These are phyloP conservation scores for Amblyjoppa proteus DNA, from an alignment of 2,888 invertebrate species.

Conservation along the genomic window DNA sequence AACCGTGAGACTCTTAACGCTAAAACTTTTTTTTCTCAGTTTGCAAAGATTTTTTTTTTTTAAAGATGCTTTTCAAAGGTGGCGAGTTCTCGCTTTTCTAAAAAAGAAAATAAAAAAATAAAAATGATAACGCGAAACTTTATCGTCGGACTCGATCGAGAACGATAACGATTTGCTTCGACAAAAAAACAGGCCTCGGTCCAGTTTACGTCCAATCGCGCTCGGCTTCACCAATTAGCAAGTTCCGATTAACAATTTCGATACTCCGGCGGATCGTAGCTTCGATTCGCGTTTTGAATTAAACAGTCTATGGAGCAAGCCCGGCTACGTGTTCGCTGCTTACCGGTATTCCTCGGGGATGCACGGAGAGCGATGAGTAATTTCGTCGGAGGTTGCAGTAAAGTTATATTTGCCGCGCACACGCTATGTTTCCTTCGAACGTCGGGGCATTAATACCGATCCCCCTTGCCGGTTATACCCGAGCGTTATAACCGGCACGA, in stretches of 20 bases:
- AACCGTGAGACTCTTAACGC: background rate
- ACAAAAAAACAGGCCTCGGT: too few relatives aligned
- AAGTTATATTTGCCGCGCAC: constrained; percentile 52
- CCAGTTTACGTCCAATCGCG: too few relatives aligned
- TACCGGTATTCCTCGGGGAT: background rate
- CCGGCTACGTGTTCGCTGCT: background rate
- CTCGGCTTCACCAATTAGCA: too few relatives aligned
- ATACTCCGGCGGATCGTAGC: background rate
- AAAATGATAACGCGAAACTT: too few relatives aligned
- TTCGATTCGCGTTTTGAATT: background rate
- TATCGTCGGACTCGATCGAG: too few relatives aligned
- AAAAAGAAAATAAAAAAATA: too few relatives aligned
- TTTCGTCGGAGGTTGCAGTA: constrained; percentile 51
- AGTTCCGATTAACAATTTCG: background rate
- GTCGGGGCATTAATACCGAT: constrained; percentile 42
- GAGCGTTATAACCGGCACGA: constrained; percentile 14
- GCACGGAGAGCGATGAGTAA: constrained; percentile 48
- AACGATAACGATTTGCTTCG: too few relatives aligned
- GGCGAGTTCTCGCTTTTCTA: too few relatives aligned
- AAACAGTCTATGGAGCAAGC: constrained; percentile 6
- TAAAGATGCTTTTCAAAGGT: background rate
- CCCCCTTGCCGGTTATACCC: constrained; percentile 14
- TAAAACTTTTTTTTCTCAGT: background rate
- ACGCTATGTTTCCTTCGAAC: constrained; percentile 35
- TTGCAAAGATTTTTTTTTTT: background rate